Conservation (phyloP, 2,113 vertebrate genomes). For the Mustelus asterias region DNA sequence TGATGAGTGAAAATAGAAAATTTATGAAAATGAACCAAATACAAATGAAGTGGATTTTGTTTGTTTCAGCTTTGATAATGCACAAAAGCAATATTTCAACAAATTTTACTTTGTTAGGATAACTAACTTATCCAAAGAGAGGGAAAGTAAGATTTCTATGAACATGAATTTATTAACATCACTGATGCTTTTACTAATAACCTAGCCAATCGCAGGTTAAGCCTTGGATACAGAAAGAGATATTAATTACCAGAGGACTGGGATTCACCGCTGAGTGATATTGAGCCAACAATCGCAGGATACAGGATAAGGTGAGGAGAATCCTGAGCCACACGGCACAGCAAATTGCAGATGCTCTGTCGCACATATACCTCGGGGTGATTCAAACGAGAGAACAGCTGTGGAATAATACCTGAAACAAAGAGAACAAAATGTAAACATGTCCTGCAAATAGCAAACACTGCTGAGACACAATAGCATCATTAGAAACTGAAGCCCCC, state of each 20-base stretch:
- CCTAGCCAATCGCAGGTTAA: neutral
- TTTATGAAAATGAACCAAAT: neutral
- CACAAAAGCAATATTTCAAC: constrained; percentile 18
- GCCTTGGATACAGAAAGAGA: neutral
- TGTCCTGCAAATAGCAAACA: neutral
- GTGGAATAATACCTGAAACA: constrained; percentile 81
- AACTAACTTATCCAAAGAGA: neutral
- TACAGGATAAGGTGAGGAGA: constrained; percentile 93
- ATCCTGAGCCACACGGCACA: constrained; percentile 93
- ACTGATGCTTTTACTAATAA: neutral
- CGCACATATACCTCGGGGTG: constrained; percentile 94
- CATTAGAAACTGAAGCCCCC: neutral
- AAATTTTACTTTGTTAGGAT: neutral
- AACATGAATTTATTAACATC: neutral
- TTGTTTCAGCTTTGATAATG: neutral
- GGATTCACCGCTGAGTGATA: constrained; percentile 86
- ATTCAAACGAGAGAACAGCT: constrained; percentile 94
- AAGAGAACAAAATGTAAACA: neutral
- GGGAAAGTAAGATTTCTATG: neutral
- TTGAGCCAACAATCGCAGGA: constrained; percentile 92
- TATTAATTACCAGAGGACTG: constrained; percentile 72
- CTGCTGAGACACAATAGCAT: neutral
- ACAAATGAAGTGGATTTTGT: too few relatives aligned
- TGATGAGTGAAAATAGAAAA: neutral
- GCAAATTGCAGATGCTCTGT: constrained; percentile 91